phyloP scores from a whole-genome alignment of 92 coral and sea anemone genomes.

The Epizoanthus scotinus region DNA sequence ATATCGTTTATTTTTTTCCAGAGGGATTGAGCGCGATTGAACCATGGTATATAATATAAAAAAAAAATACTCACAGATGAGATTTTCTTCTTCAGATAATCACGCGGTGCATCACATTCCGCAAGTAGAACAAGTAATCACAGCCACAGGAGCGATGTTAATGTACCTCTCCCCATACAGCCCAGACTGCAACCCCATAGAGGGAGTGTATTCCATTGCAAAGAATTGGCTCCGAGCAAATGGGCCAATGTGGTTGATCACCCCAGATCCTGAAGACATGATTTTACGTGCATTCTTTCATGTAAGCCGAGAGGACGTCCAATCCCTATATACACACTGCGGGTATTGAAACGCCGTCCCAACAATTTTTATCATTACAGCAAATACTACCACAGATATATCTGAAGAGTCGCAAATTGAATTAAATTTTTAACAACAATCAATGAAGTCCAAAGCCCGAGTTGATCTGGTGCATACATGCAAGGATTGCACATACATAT shows the following conservation, averaged over 20 bases:
- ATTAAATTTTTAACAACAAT: no score
- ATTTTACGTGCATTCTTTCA: constrained; percentile 34
- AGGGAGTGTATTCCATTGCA: constrained; percentile 45
- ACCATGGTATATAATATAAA: no score
- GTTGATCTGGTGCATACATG: no score
- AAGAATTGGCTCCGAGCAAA: constrained; percentile 45
- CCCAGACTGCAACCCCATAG: constrained; percentile 47
- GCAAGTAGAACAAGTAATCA: constrained; percentile 21
- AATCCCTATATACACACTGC: constrained; percentile 34
- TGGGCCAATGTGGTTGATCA: constrained; percentile 18
- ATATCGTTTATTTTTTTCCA: no score
- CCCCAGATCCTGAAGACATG: constrained; percentile 39
- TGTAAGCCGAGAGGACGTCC: constrained; percentile 48
- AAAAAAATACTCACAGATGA: no score
- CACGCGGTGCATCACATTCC: constrained; percentile 29
- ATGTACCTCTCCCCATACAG: constrained; percentile 43
- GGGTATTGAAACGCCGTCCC: constrained; percentile 36
- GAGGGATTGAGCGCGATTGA: neutral
- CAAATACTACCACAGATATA: no score
- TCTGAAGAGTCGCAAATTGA: no score
- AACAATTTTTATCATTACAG: no score
- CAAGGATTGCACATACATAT: no score
- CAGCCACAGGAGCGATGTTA: constrained; percentile 32
- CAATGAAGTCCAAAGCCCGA: no score
- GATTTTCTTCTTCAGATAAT: constrained; percentile 39